Base-by-base conservation (phyloP, 2,888 invertebrate species). In the Latrodectus hesperus region DNA sequence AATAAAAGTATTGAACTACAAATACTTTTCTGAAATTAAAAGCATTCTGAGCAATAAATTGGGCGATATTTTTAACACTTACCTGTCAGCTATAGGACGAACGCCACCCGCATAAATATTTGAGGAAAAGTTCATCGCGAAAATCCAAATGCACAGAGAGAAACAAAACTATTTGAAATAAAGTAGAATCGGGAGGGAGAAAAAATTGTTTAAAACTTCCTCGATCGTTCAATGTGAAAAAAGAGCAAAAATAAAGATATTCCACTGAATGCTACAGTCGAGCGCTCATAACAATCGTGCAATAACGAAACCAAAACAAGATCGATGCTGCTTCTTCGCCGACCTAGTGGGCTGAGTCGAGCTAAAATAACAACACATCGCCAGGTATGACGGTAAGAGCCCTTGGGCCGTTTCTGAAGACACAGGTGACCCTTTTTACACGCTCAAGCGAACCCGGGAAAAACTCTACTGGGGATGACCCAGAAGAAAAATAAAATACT, bases 361-460 rank as follows among this genome's bases (percentile, higher is more conserved):
- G 74, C 80, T 75, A 81, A 86, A 86, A 86, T 72, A 85, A 85
- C 75, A 85, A 86, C 85, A 80, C 74, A 82, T 22, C 14, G 55
- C 70, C 76, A 75, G 86, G 86, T 87, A 77, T 76, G 71, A 53
- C n/a, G 67, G 68, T 14, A 51, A 17, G 75, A 75, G 68, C 71
- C 80, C 71, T 60, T 52, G 53, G 84, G 83, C 80, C 55, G 22
- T 60, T 65, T 38, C 38, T 38, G 16, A 12, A 55, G 52, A 74
- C 75, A 70, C 86, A 82, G 86, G 86, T 87, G 86, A 87, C 86
- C 81, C 86, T 72, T 51, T 86, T 86, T 79, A 78, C 73, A 85
- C 86, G 80, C 86, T 86, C 76, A 80, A 81, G 17, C 76, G 76
- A 80, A 60, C 79, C 79, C 73, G 74, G 78, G 74, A 74, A 74